A percentile compares a stretch with the other conserved stretches of the same genome.
phyloP scores from a whole-genome alignment of 2,888 invertebrate genomes.

The Synanthedon formicaeformis region DNA sequence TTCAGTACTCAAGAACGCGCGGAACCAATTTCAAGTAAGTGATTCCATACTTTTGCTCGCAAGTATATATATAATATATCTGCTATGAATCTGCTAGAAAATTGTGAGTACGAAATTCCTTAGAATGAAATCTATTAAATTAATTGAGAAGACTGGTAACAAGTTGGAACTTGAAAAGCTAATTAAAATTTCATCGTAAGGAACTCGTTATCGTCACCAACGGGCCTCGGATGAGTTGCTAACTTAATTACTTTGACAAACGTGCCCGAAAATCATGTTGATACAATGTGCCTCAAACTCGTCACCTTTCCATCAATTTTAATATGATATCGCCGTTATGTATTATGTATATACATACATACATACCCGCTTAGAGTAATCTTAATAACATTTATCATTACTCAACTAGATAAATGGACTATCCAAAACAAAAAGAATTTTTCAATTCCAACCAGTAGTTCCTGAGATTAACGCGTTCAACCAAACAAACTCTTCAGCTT shows the following conservation, averaged over 20 bases:
- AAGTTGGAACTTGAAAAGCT: constrained; percentile 6
- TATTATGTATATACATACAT: too few relatives aligned
- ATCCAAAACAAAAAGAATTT: too few relatives aligned
- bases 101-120: background rate
- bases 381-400: too few relatives aligned
- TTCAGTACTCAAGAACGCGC: too few relatives aligned
- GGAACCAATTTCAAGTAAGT: too few relatives aligned
- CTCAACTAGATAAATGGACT: too few relatives aligned
- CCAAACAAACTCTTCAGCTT: too few relatives aligned
- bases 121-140: background rate
- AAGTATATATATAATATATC: too few relatives aligned
- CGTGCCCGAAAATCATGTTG: constrained; percentile 3
- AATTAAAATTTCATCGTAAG: constrained; percentile 5
- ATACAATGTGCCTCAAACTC: background rate
- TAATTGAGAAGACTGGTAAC: constrained; percentile 1
- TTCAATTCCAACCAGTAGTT: too few relatives aligned
- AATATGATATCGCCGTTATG: background rate
- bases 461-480: too few relatives aligned
- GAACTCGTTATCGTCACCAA: constrained; percentile 2
- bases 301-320: background rate
- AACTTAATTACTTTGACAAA: constrained; percentile 7
- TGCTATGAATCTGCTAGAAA: background rate
- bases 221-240: constrained; percentile 4
- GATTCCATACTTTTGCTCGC: too few relatives aligned
- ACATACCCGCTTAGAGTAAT: too few relatives aligned